Conservation (phyloP, 1,140 invertebrate species). For the Sesamia nonagrioides region DNA sequence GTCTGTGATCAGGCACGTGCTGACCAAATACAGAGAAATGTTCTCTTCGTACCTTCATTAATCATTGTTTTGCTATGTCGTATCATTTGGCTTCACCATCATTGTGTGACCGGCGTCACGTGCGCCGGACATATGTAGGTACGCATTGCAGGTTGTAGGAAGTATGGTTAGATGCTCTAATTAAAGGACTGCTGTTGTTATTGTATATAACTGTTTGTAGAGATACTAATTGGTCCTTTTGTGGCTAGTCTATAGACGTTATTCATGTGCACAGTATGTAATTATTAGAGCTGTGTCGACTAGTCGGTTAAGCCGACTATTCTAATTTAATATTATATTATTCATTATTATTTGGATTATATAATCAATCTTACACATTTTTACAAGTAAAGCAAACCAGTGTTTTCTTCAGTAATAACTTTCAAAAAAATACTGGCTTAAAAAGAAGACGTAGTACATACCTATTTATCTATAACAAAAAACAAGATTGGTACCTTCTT, state of each 20-base stretch:
- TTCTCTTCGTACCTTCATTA: slow-evolving; percentile 2
- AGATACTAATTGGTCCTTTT: background rate
- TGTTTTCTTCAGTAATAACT: no score
- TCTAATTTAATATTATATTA: no score
- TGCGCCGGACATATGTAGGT: slow-evolving; percentile 15
- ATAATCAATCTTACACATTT: no score
- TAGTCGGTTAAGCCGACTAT: no score
- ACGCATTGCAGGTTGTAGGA: background rate
- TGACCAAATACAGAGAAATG: slow-evolving; percentile 27
- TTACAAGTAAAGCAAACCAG: no score
- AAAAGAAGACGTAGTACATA: no score
- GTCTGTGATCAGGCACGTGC: slow-evolving; percentile 13
- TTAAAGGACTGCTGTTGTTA: background rate
- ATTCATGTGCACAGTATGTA: background rate
- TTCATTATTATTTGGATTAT: no score
- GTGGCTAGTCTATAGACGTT: background rate
- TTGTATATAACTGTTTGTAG: background rate
- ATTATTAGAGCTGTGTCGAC: no score
- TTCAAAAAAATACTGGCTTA: no score
- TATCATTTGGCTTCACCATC: background rate
- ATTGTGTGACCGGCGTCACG: background rate
- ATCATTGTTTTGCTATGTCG: slow-evolving; percentile 16
- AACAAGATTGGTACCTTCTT: no score
- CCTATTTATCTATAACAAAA: no score
- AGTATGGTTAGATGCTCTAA: slow-evolving; percentile 1